phyloP scores from a whole-genome alignment of 2,113 vertebrate genomes.

The Ptychochromis oligacanthus region DNA sequence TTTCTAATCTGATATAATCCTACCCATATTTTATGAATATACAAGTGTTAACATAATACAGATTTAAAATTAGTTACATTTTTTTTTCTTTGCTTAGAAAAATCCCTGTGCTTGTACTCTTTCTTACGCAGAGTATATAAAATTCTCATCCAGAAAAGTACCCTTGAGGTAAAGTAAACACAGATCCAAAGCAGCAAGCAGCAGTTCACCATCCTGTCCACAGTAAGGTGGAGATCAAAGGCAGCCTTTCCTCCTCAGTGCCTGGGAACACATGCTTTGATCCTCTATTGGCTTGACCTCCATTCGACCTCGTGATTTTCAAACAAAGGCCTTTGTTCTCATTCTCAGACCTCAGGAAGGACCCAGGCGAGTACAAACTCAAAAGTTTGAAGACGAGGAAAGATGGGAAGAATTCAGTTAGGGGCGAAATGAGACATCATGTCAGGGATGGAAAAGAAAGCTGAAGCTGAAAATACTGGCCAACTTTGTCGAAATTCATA shows the following conservation, averaged over 20 bases:
- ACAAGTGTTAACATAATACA: neutral
- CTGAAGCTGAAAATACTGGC: neutral
- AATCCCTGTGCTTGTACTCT: constrained; percentile 11
- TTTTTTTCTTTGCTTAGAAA: neutral
- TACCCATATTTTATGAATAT: neutral
- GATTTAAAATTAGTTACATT: neutral
- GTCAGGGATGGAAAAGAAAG: neutral
- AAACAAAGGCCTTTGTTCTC: constrained; percentile 71
- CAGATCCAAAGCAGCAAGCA: constrained; percentile 59
- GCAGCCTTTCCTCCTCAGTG: constrained; percentile 50
- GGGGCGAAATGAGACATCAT: constrained; percentile 8
- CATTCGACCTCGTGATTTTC: constrained; percentile 70
- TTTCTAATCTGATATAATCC: neutral
- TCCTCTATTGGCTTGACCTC: constrained; percentile 77
- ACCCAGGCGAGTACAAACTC: constrained; percentile 44
- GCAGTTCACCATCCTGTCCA: constrained; percentile 70
- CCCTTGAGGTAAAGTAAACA: constrained; percentile 72
- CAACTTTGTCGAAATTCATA: neutral
- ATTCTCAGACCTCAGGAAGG: constrained; percentile 55
- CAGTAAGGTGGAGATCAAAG: constrained; percentile 77
- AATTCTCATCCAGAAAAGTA: constrained; percentile 48
- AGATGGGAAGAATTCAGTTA: constrained; percentile 22
- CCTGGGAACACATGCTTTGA: constrained; percentile 77
- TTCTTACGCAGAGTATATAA: constrained; percentile 16
- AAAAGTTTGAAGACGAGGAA: constrained; percentile 38